Base-by-base conservation (phyloP, 2,113 vertebrate species). In the Nycticryphes semicollaris region DNA sequence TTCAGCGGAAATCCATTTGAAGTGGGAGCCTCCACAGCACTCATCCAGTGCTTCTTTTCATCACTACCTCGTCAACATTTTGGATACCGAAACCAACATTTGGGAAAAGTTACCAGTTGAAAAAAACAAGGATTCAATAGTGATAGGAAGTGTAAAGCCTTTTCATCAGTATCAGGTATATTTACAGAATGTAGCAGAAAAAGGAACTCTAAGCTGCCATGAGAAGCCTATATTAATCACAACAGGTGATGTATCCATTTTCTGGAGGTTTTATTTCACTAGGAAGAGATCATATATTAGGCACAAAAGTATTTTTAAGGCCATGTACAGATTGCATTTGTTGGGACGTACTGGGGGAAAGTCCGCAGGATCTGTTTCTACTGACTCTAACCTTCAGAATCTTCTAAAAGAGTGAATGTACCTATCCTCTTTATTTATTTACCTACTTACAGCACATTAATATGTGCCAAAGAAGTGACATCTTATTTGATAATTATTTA, bases 111-210 rank as follows among this genome's bases (percentile, higher is more conserved):
- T 98, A 10, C 73, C 92, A 56, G 89, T 98, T 93, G 93, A 84
- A 88, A 98, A 98, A 92, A 93, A 50, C 63, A 98, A 95, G 60
- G 93, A 90, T 51, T 97, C 97, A 45, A 62, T 92, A 62, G 77
- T 94, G 68, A 98, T 99, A 87, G 53, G 37, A 97, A 96, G 97
- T 39, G 60, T 98, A 64, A 97, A 97, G 84, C 94, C 98, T n/a
- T 98, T 98, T 95, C 98, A 97, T 89, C 96, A 92, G 43, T 99
- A 99, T 97, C 95, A 75, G 47, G n/a, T 99, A 45, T 96, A 97
- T 89, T 89, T 99, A 48, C 96, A 98, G 87, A 98, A 97, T 3
- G 94, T 98, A 78, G 97, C 98, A 64, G 94, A 95, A 62, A 96
- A 95, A 51, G 98, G 98, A 82, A 96, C 98, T 92, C 89, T 97